Base-by-base conservation (phyloP, 2,113 vertebrate genomes). In the Phalacrocorax aristotelis region DNA sequence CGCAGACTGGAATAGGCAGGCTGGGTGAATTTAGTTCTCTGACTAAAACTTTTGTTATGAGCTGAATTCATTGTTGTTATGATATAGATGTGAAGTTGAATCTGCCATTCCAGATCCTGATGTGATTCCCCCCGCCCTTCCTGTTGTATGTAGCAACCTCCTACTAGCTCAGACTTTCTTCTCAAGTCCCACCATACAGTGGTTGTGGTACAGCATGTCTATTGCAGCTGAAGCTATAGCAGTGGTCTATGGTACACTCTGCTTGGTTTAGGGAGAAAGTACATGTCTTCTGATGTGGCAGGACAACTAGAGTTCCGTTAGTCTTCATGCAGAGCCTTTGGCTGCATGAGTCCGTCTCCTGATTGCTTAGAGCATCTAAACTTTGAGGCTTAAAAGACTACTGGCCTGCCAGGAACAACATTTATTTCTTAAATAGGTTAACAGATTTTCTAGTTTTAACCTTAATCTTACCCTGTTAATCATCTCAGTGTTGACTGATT, bases 371-470 rank as follows among this genome's bases (percentile, higher is more conserved):
- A 81, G 72, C 72, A 48, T 81, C 64, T 75, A 52, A 72, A 68
- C 48, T 89, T 75, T 48, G 83, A 75, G 90, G 61, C 48, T 87
- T 68, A 38, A 54, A 85, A 95, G 88, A 92, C 51, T 70, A 85
- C 90, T 89, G 61, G 49, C 21, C 52, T 95, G 83, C 86, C 61
- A 71, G 90, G 42, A 87, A 30, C 38, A 51, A 40, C 52, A 13
- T 87, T 95, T 95, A 92, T 78, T 93, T 95, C 64, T 79, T 60
- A 44, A 92, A 78, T 16, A 82, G 25, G 57, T 87, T 85, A 91
- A 92, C 86, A 80, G 90, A 77, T 87, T 95, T 90, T 93, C 58
- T 89, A 60, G 52, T 84, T 93, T 93, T 92, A 88, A 87, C 40
- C 54, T 57, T 91, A 86, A 79, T 93, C 65, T 93, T 90, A 76